Base-by-base conservation (phyloP, 1,140 invertebrate genomes). In the Drosophila dunni region DNA sequence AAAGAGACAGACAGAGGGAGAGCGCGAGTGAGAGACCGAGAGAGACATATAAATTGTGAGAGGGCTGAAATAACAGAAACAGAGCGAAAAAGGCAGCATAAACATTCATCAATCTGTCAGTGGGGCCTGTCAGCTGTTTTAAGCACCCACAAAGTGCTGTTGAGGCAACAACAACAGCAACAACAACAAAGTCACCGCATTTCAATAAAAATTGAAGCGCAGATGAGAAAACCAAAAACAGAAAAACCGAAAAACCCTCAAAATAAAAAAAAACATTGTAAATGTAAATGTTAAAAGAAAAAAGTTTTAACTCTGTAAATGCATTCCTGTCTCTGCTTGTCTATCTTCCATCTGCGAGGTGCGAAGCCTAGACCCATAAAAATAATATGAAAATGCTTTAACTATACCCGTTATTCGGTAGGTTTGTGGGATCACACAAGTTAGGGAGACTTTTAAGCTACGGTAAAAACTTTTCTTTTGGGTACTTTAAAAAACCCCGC, bases 21-120 rank as follows among this genome's bases (percentile, higher is more conserved):
- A n/a, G n/a, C n/a, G n/a, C n/a, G 1, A 1, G 36, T 0, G 36
- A 38, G 36, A 10, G 24, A 9, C 2, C 10, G 8, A 13, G 20
- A 15, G 10, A 48, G 24, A 46, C 33, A 42, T 65, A 15, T 34
- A 62, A 24, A 33, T 15, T 64, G 50, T 50, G 17, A 60, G 61
- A 57, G 62, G 68, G 74, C 69, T 73, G 56, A 77, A 66, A 73
- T 54, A 75, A 75, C 60, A 75, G 73, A 20, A 40, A 11, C 61
- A 42, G 64, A 29, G 42, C 42, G 51, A 45, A 50, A 29, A 74
- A 45, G 66, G 69, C 54, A 85, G 75, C 78, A 86, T 78, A 81
- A 84, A 84, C 84, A 88, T 88, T 89, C 84, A 88, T 88, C 84
- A 88, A 88, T 88, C 84, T 88, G 84, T 88, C 84, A 88, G 84